phyloP scores from a whole-genome alignment of 2,113 vertebrate genomes.

The Maccullochella peelii region DNA sequence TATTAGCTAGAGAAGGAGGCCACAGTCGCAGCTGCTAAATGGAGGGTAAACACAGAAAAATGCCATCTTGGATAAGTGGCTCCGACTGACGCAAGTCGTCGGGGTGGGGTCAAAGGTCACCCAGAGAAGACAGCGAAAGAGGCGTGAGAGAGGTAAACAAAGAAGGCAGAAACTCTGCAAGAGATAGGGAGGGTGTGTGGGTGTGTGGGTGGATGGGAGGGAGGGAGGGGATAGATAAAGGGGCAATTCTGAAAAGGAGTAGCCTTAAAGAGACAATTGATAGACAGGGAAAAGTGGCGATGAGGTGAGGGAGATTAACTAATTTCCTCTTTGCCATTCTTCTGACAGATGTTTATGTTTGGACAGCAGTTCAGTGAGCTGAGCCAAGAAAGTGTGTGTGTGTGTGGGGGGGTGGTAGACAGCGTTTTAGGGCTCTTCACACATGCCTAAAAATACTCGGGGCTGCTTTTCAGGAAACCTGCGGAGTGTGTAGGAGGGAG shows the following conservation, averaged over 20 bases:
- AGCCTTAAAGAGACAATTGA: conserved; percentile 40
- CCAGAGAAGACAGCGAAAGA: conserved; percentile 30
- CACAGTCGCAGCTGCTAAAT: conserved; percentile 10
- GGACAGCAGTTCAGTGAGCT: conserved; percentile 28
- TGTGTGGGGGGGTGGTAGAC: conserved; percentile 31
- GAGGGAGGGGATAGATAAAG: background rate
- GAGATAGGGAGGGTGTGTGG: conserved; percentile 25
- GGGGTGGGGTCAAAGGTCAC: conserved; percentile 61
- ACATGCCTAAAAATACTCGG: conserved; percentile 54
- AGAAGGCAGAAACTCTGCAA: conserved; percentile 33
- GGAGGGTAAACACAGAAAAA: conserved; percentile 36
- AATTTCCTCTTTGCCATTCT: conserved; percentile 53
- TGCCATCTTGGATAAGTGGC: conserved; percentile 15
- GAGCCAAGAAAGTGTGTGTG: conserved; percentile 39
- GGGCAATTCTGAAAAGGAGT: conserved; percentile 21
- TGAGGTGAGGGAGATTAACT: conserved; percentile 50
- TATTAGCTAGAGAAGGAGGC: background rate
- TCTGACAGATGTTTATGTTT: conserved; percentile 60
- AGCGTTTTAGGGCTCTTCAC: conserved; percentile 40
- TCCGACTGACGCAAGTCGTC: conserved; percentile 43
- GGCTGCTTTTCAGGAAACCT: conserved; percentile 71
- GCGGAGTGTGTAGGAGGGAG: conserved; percentile 61
- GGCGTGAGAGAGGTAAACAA: conserved; percentile 68
- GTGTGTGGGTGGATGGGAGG: background rate
- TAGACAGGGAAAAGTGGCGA: conserved; percentile 44